Evolutionary conservation across 2,888 invertebrate species (phyloP), one percentile per base, ranked within the genome.

Genomic region (Cerastoderma edule): DNA sequence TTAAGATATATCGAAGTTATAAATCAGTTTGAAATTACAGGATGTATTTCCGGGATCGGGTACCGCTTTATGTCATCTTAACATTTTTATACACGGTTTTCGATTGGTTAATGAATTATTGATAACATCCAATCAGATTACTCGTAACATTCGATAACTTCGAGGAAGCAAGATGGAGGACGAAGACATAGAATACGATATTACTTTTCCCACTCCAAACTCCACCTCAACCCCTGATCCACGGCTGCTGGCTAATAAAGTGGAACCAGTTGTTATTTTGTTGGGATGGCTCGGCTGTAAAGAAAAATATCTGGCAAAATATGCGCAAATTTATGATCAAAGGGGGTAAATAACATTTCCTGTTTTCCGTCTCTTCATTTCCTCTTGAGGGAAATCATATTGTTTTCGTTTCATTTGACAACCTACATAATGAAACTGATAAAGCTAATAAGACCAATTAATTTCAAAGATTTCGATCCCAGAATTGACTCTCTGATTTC

Each of bases 201-300:
- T 90, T n/a, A 87, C 87, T 44, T 88, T 89, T 78, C 90, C 89
- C 16, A 76, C 85, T n/a, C 77, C 85, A 22, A 76, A 71, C 46
- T 64, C 67, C 48, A 60, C 75, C 19, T 72, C 74, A 0, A 72
- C 64, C 13, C 67, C 35, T 19, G 78, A 84, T 22, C 72, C 71
- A 33, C 77, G 66, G 27, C 67, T 66, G 24, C 72, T 76, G 6
- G 10, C 54, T 6, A 80, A 80, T n/a, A 67, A 66, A 28, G 77
- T 74, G 63, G 85, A 87, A 85, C 95, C 96, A 48, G 95, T 96
- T 63, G 95, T 96, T 35, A 92, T 96, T 77, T 93, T 96, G 79
- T 94, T 96, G 78, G 96, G 96, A 44, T 96, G 96, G 96, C 96
- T 96, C 65, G 96, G 96, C 48, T 96, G 96, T 91, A 94, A 95